Base-by-base conservation (phyloP, 2,888 invertebrate species). In the Papilio elwesi region DNA sequence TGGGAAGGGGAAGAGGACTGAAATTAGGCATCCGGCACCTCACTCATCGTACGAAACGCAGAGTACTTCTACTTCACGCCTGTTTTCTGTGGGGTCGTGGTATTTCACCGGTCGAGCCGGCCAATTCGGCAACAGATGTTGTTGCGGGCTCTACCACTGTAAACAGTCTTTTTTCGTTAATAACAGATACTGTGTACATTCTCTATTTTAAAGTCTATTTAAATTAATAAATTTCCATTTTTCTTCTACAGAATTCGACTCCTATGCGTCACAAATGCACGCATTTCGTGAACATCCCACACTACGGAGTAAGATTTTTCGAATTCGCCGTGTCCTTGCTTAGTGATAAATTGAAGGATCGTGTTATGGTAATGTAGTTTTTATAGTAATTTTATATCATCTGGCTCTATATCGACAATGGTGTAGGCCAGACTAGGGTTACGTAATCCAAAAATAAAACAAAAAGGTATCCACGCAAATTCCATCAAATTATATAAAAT, bases 261-360 rank as follows among this genome's bases (percentile, higher is more conserved):
- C 98, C 98, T 3, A 97, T 98, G 97, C 94, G 98, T 36, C 98
- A 98, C 89, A 98, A 98, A 87, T 95, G 96, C 78, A 97, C 98
- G 0, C 97, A 98, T 85, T 97, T 98, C 82, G 94, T 98, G 74
- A 97, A 98, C 85, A 96, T 98, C 75, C 97, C 98, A 0, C 94
- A 96, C 64, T 97, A 96, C 81, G 97, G 97, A 13, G 95, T 96
- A 12, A 96, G 97, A 83, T 94, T 98, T 79, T 96, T 98, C 80
- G 97, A 98, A 85, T 96, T 98, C 83, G 96, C 96, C 9, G 95
- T 97, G 64, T 96, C 97, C 6, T 93, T 98, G 77, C 94, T 98
- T 13, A 97, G 96, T 80, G 97, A 97, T 63, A 98, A 98, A 89
- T 93, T 98, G 8, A 97, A 96, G 84, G 96, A 96, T 78, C 95